Conservation (phyloP, 1,140 invertebrate genomes). For the Cydia fagiglandana region DNA sequence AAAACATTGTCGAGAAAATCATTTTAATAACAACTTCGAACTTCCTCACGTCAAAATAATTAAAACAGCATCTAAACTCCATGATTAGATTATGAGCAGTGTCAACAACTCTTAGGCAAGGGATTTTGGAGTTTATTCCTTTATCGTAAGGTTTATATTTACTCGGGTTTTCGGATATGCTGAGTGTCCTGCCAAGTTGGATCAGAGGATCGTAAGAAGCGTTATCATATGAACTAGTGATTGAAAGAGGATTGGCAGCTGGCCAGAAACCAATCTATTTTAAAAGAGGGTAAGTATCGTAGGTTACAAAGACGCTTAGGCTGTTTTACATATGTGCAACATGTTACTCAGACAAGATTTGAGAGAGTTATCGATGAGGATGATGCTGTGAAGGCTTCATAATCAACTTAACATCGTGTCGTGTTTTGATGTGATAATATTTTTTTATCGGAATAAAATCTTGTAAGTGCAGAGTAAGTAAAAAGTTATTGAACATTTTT, state of each 20-base stretch:
- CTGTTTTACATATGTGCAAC: background rate
- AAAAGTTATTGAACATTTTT: no score
- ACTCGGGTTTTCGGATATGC: background rate
- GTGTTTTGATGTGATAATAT: background rate
- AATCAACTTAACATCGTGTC: constrained; percentile 6
- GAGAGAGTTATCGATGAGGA: background rate
- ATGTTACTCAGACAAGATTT: background rate
- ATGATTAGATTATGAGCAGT: background rate
- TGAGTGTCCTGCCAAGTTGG: constrained; percentile 12
- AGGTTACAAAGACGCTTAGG: background rate
- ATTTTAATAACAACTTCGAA: constrained; percentile 7
- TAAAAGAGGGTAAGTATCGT: background rate
- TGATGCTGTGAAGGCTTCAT: background rate
- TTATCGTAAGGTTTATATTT: background rate
- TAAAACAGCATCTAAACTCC: constrained; percentile 12
- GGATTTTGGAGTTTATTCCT: background rate
- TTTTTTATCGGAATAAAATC: background rate
- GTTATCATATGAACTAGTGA: constrained; percentile 18
- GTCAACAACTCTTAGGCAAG: background rate
- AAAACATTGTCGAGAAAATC: background rate
- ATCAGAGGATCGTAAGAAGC: constrained; percentile 20
- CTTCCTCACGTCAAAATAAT: constrained; percentile 11
- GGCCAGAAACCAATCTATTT: background rate
- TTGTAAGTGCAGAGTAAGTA: background rate
- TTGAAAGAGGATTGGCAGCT: constrained; percentile 16